Evolutionary conservation across 2,888 invertebrate genomes (phyloP).

Genomic region (Agrotis ipsilon): DNA sequence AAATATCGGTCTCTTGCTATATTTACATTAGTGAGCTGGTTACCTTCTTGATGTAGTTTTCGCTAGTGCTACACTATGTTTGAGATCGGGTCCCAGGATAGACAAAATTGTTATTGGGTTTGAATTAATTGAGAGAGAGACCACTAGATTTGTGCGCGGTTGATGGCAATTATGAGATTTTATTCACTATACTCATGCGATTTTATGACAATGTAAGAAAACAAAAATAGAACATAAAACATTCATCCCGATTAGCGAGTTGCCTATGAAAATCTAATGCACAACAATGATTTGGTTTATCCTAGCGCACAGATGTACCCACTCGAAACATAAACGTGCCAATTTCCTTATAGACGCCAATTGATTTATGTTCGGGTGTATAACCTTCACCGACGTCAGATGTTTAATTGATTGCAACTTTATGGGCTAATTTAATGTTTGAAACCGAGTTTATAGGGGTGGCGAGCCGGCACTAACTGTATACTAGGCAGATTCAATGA

Average conservation of each 20-base stretch:
- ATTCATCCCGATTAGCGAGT: neutral
- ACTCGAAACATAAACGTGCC: conserved; percentile 66
- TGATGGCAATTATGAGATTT: neutral
- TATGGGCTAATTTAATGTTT: conserved; percentile 71
- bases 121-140: neutral
- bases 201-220: neutral
- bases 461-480: conserved; percentile 63
- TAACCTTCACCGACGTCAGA: conserved; percentile 63
- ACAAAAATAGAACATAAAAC: neutral
- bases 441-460: conserved; percentile 65
- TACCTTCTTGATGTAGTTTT: neutral
- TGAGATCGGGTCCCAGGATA: neutral
- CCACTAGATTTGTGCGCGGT: no score
- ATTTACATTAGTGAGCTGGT: conserved; percentile 12
- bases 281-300: conserved; percentile 35
- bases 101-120: neutral
- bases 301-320: conserved; percentile 30
- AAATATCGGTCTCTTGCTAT: conserved; percentile 3
- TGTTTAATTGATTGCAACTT: conserved; percentile 73
- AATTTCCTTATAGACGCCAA: conserved; percentile 73
- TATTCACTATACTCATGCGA: neutral
- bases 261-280: conserved; percentile 29
- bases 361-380: conserved; percentile 70
- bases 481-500: conserved; percentile 63
- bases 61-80: neutral